Percentiles rank a stretch among this genome's conserved stretches.
These are phyloP conservation scores for Mustelus asterias DNA, from an alignment of 2,113 vertebrate species.

Conservation along the genomic window DNA sequence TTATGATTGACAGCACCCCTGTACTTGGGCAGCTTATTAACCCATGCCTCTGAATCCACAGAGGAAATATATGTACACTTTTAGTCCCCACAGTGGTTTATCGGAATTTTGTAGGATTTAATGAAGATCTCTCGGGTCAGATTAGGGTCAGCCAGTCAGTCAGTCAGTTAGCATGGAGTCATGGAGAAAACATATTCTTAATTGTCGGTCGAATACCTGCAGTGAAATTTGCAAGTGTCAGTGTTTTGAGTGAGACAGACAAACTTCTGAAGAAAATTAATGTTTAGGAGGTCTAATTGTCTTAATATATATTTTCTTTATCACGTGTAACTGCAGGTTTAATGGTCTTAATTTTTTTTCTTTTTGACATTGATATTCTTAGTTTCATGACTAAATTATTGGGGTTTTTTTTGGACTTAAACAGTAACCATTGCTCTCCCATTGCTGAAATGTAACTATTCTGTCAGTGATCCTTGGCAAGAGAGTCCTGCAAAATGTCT, in stretches of 20 bases:
- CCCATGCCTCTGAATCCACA: neutral
- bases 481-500: neutral
- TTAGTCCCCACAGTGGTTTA: neutral
- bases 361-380: slow-evolving; percentile 6
- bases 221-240: neutral
- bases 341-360: neutral
- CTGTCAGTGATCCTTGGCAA: slow-evolving; percentile 2
- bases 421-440: neutral
- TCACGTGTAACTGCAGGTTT: slow-evolving; percentile 5
- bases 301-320: slow-evolving; percentile 5
- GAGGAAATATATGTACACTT: neutral
- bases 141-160: slow-evolving; percentile 7
- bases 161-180: slow-evolving; percentile 24
- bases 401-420: neutral
- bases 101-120: slow-evolving; percentile 33
- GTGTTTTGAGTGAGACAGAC: neutral
- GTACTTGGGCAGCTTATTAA: neutral
- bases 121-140: slow-evolving; percentile 15
- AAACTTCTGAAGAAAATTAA: neutral
- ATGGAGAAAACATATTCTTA: neutral
- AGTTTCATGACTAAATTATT: neutral
- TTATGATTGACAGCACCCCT: neutral
- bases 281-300: neutral
- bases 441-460: neutral
- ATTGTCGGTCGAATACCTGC: neutral